Percentiles rank a stretch among this genome's conserved stretches.
Evolutionary conservation across 2,888 invertebrate species (phyloP).

Genomic region (Leptinotarsa rubiginosa): DNA sequence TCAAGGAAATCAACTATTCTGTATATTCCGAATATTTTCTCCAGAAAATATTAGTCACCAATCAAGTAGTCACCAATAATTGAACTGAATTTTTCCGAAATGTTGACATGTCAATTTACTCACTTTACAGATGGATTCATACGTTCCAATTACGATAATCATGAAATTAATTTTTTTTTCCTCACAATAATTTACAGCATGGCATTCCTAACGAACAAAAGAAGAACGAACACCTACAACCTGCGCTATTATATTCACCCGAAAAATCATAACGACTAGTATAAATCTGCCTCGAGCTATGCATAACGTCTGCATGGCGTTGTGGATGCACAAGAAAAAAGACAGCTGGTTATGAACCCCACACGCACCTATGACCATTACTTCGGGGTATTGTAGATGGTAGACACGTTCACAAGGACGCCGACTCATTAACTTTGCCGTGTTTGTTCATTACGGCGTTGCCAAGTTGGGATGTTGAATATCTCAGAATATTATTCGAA

Average conservation of each 20-base stretch:
- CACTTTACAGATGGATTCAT: neutral
- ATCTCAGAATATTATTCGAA: neutral
- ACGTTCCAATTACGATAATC: neutral
- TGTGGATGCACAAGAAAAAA: slow-evolving; percentile 44
- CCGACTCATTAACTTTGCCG: slow-evolving; percentile 37
- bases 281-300: slow-evolving; percentile 51
- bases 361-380: slow-evolving; percentile 53
- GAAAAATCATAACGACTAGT: slow-evolving; percentile 50
- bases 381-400: slow-evolving; percentile 38
- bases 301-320: slow-evolving; percentile 36
- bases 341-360: slow-evolving; percentile 53
- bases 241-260: slow-evolving; percentile 40
- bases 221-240: slow-evolving; percentile 37
- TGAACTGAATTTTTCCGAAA: no score
- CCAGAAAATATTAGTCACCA: no score
- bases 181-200: slow-evolving; percentile 20
- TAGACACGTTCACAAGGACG: slow-evolving; percentile 44
- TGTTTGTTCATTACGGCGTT: slow-evolving; percentile 21
- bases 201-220: slow-evolving; percentile 30
- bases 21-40: no score
- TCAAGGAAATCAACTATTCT: no score
- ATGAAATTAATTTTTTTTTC: neutral
- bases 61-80: no score
- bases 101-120: neutral
- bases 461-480: slow-evolving; percentile 17